A percentile compares a stretch with the other conserved stretches of the same genome.
These are phyloP conservation scores for Orgyia antiqua DNA, from an alignment of 2,888 invertebrate genomes.

Conservation along the genomic window DNA sequence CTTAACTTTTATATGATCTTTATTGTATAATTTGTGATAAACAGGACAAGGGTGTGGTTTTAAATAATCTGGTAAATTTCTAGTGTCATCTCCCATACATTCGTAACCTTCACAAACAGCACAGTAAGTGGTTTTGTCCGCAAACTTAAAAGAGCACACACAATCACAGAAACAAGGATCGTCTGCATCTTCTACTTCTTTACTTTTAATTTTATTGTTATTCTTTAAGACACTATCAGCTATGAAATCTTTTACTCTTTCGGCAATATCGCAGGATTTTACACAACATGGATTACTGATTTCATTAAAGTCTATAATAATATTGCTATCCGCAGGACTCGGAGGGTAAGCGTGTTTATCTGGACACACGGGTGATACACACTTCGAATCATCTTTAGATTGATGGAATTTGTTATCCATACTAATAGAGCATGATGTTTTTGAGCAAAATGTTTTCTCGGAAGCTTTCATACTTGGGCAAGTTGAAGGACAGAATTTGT, in stretches of 20 bases:
- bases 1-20: constrained; percentile 41
- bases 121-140: constrained; percentile 63
- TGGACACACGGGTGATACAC: constrained; percentile 37
- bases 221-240: constrained; percentile 38
- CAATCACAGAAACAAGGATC: constrained; percentile 66
- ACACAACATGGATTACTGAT: constrained; percentile 60
- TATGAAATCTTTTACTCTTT: constrained; percentile 59
- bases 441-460: constrained; percentile 41
- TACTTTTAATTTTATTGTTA: constrained; percentile 19
- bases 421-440: constrained; percentile 38
- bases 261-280: constrained; percentile 54
- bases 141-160: constrained; percentile 56
- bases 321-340: constrained; percentile 63
- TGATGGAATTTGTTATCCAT: constrained; percentile 10
- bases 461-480: constrained; percentile 46
- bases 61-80: constrained; percentile 44
- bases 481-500: constrained; percentile 41
- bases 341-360: constrained; percentile 25
- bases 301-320: constrained; percentile 47
- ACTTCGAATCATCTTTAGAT: constrained; percentile 17
- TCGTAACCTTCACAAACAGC: constrained; percentile 66
- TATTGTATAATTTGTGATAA: constrained; percentile 65
- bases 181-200: constrained; percentile 26
- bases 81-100: constrained; percentile 57
- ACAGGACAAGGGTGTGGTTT: constrained; percentile 67